Evolutionary conservation across 2,797 vertebrate species (phyloP).

Genomic region (Eulemur rubriventer): DNA sequence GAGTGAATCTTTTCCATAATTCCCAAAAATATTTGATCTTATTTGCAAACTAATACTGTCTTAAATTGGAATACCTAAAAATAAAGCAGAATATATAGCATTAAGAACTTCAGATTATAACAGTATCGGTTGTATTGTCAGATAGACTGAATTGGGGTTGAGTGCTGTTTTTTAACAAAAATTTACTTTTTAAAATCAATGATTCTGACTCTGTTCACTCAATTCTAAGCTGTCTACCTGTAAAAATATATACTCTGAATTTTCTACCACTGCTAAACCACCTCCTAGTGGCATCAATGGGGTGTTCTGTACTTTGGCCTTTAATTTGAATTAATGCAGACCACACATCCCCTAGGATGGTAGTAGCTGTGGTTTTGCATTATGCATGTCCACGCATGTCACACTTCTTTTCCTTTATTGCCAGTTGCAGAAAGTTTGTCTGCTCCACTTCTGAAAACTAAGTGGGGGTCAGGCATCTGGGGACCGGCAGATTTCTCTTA

Average conservation of each 20-base stretch:
- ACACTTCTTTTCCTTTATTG: background rate
- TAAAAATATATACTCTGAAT: background rate
- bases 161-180: background rate
- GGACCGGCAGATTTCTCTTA: background rate
- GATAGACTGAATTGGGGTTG: background rate
- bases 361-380: background rate
- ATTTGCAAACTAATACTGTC: background rate
- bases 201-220: constrained; percentile 29
- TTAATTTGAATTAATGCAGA: background rate
- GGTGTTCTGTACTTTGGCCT: background rate
- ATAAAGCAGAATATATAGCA: background rate
- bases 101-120: background rate
- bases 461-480: background rate
- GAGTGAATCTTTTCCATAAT: constrained; percentile 18
- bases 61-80: constrained; percentile 1
- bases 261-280: background rate
- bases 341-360: background rate
- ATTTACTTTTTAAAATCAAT: constrained; percentile 29
- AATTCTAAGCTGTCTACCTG: background rate
- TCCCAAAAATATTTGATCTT: background rate
- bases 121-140: background rate
- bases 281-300: background rate
- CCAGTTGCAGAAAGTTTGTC: background rate
- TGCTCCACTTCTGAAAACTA: background rate
- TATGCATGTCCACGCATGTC: background rate